Conservation (phyloP, 2,113 vertebrate genomes). For the Dicaeum eximium region DNA sequence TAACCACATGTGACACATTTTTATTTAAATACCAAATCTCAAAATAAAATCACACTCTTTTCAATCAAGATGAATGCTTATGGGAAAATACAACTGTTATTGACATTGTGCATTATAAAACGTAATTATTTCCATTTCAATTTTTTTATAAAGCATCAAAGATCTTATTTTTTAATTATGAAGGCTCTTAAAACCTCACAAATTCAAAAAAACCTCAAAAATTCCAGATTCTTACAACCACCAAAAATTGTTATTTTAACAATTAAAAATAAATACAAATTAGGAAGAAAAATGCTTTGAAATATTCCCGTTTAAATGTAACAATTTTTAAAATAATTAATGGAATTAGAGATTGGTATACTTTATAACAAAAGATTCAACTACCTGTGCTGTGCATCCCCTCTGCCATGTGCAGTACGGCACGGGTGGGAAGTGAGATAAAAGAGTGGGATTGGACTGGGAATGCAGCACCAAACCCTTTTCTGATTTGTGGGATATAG, state of each 20-base stretch:
- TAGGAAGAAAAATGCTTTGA: background rate
- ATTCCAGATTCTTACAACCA: background rate
- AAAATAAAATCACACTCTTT: background rate
- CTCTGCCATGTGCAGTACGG: rapidly evolving
- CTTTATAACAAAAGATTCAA: background rate
- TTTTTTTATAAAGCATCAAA: background rate
- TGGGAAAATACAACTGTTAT: background rate
- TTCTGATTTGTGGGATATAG: background rate
- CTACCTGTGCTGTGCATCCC: background rate
- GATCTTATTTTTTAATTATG: background rate
- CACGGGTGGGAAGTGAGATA: rapidly evolving
- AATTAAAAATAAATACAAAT: background rate
- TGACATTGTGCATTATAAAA: background rate
- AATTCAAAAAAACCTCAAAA: background rate
- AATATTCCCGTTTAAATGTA: background rate
- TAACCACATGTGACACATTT: background rate
- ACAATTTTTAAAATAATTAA: background rate
- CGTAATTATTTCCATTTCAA: background rate
- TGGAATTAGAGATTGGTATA: background rate
- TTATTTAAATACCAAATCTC: background rate
- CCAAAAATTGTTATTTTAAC: background rate
- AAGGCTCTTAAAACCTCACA: background rate
- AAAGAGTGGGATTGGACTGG: background rate
- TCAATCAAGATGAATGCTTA: background rate
- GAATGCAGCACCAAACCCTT: background rate